A percentile compares a stretch with the other conserved stretches of the same genome.
phyloP scores from a whole-genome alignment of 2,888 invertebrate species.

The Phengaris alcon region DNA sequence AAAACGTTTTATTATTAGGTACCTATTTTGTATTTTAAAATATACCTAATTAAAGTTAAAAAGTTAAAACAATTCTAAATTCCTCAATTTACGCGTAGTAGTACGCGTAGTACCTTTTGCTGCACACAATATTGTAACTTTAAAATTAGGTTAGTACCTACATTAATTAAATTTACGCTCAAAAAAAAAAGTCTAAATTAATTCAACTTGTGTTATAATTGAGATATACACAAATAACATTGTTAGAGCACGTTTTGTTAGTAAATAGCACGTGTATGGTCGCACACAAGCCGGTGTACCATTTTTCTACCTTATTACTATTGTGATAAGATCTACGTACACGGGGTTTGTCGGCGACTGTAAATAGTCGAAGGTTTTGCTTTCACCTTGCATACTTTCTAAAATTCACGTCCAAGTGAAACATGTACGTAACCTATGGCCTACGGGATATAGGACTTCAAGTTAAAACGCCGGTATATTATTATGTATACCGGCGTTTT shows the following conservation, averaged over 20 bases:
- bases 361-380: conserved; percentile 12
- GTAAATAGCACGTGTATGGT: neutral
- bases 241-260: neutral
- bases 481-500: too few species aligned
- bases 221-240: neutral
- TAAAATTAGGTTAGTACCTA: neutral
- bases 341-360: neutral
- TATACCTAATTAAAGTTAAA: too few species aligned
- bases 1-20: too few species aligned
- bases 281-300: neutral
- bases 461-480: too few species aligned
- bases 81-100: too few species aligned
- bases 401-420: neutral
- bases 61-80: too few species aligned
- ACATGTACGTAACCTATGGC: conserved; percentile 11
- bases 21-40: too few species aligned
- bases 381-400: conserved; percentile 23
- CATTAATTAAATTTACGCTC: neutral
- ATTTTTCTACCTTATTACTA: neutral
- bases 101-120: too few species aligned
- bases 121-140: too few species aligned
- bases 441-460: neutral
- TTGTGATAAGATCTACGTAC: neutral
- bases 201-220: conserved; percentile 6
- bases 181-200: neutral